Conservation (phyloP, 2,797 vertebrate genomes). For the Platalea minor region DNA sequence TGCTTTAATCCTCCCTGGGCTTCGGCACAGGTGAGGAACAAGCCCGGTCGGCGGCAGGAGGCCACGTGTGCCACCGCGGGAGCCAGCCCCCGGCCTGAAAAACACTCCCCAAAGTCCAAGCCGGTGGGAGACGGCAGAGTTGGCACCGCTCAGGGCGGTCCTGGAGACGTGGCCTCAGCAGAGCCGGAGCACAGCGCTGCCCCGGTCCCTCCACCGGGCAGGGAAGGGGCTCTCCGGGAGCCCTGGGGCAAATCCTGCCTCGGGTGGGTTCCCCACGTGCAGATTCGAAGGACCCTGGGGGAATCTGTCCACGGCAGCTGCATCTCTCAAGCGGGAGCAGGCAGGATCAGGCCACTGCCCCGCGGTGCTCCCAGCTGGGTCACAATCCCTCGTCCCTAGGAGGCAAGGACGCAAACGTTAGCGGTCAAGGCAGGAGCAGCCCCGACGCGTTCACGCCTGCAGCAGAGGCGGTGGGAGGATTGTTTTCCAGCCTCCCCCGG, state of each 20-base stretch:
- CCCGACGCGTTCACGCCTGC: not conserved
- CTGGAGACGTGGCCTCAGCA: not conserved
- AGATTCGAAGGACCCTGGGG: not conserved
- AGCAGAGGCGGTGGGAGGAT: not conserved
- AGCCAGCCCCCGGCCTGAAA: not conserved
- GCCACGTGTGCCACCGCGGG: fast-evolving
- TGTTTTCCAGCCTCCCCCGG: not conserved
- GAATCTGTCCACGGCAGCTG: not conserved
- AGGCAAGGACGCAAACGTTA: not conserved
- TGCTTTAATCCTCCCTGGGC: conserved; percentile 45
- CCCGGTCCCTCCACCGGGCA: not conserved
- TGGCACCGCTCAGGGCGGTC: not conserved
- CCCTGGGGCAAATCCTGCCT: not conserved
- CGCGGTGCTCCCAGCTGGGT: fast-evolving
- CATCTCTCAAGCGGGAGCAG: not conserved
- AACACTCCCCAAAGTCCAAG: not conserved
- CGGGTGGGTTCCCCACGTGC: fast-evolving
- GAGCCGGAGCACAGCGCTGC: fast-evolving
- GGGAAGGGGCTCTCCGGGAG: not conserved
- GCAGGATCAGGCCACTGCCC: not conserved
- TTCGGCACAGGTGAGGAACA: not conserved
- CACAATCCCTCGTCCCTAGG: not conserved
- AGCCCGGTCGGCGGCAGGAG: not conserved
- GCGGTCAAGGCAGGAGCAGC: not conserved
- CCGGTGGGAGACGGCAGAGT: fast-evolving